Evolutionary conservation across 2,113 vertebrate species (phyloP).

Genomic region (Microtus montanus): DNA sequence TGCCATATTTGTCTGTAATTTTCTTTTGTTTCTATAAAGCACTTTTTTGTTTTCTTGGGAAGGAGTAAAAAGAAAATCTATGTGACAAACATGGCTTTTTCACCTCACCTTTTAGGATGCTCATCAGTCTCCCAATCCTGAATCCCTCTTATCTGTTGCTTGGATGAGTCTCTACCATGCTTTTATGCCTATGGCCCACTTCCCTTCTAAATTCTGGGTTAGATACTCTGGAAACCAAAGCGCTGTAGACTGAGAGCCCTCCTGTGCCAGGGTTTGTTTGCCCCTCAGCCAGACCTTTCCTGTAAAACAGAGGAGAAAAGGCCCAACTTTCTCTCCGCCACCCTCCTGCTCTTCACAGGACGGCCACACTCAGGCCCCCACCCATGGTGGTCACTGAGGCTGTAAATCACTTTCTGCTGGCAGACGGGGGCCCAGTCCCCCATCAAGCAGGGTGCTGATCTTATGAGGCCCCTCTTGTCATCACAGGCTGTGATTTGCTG

Average conservation of each 20-base stretch:
- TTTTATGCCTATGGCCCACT: rapidly evolving
- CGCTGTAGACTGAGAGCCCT: rapidly evolving
- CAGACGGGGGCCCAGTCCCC: slow-evolving; percentile 35
- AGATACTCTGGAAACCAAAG: neutral
- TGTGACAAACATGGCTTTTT: too few species aligned
- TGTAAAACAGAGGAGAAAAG: neutral
- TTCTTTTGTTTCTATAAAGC: neutral
- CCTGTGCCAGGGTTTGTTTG: rapidly evolving
- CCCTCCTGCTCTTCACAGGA: neutral
- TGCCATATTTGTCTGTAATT: neutral
- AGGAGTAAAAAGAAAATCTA: neutral
- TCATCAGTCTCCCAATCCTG: rapidly evolving
- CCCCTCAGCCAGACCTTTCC: neutral
- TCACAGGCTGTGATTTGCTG: slow-evolving; percentile 83
- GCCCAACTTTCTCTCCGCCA: rapidly evolving
- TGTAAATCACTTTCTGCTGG: neutral
- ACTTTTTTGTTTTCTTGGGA: rapidly evolving
- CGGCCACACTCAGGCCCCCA: too few species aligned
- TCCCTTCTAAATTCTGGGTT: neutral
- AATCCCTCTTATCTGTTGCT: rapidly evolving
- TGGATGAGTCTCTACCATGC: too few species aligned
- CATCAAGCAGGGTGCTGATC: slow-evolving; percentile 77
- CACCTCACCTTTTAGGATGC: rapidly evolving
- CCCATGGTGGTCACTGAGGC: neutral
- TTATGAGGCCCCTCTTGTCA: slow-evolving; percentile 82